Evolutionary conservation across 2,797 vertebrate species (phyloP), one percentile per base, ranked within the genome.

Genomic region (Meriones psammophilus): DNA sequence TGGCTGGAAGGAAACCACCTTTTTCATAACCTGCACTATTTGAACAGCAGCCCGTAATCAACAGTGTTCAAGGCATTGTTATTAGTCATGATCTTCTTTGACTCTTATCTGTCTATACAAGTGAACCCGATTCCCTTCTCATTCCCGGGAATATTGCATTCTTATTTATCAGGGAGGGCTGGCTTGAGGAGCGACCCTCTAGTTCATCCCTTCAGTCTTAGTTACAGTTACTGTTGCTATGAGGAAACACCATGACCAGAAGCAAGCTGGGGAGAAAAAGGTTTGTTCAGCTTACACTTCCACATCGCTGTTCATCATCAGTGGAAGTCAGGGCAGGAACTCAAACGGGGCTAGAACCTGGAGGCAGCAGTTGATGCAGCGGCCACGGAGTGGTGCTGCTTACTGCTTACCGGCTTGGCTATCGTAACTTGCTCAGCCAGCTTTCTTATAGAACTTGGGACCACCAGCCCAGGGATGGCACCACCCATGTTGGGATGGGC

Each of bases 1-100:
- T 85, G 30, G 54, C 86, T 85, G 54, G 71, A 97, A 96, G 42
- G 42, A 85, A 85, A 68, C 39, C 68, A n/a, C 62, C 56, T 85
- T 1, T 42, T n/a, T 6, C 42, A 9, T 20, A n/a, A 64, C 6
- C 24, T 60, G n/a, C 6, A 56, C 46, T 50, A 1, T 12, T n/a
- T 5, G n/a, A 93, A 95, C 36, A 7, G 15, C 54, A 84, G 20
- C 14, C 8, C n/a, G 2, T 66, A 78, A 66, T 56, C 81, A 69
- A 50, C 13, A 74, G 26, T 2, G 17, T 7, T 85, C 28, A 58
- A 26, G 42, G 22, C 66, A 71, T 36, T 79, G 60, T 66, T 64
- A 50, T 87, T 74, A 76, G 36, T 89, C 69, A 58, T 3, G 9
- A 12, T 8, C 10, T 5, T 28, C 30, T 66, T 78, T 88, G 24